Evolutionary conservation across 2,113 vertebrate species (phyloP).

Genomic region (Mustela nigripes): DNA sequence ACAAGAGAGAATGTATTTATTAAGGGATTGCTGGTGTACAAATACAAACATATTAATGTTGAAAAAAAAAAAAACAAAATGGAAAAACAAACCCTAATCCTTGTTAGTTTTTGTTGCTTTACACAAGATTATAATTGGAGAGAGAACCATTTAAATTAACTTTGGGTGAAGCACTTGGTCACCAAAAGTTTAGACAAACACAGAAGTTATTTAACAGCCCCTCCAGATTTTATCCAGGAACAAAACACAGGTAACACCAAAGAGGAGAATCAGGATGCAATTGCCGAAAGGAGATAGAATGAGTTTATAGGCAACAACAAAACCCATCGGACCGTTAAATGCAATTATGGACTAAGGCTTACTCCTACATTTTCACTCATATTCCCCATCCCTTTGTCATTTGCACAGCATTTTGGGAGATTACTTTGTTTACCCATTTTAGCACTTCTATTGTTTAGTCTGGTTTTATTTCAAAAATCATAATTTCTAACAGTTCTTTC

Average conservation of each 20-base stretch:
- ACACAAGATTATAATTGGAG: not conserved
- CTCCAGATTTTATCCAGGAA: not conserved
- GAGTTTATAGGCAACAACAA: not conserved
- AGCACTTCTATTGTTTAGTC: not conserved
- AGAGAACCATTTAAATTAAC: not conserved
- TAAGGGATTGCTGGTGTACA: conserved; percentile 40
- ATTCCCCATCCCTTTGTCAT: not conserved
- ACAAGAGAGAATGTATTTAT: conserved; percentile 56
- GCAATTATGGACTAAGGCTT: not conserved
- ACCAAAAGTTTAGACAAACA: not conserved
- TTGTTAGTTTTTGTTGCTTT: not conserved
- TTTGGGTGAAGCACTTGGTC: not conserved
- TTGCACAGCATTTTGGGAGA: not conserved
- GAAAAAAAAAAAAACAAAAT: too few relatives aligned
- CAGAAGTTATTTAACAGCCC: not conserved
- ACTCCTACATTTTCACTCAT: not conserved
- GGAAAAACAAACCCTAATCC: not conserved
- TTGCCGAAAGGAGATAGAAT: not conserved
- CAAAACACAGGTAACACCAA: not conserved
- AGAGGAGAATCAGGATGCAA: not conserved
- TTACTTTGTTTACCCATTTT: not conserved
- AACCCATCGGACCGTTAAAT: not conserved
- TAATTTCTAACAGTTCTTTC: not conserved
- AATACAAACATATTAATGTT: conserved; percentile 16
- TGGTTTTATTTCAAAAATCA: not conserved